Conservation (phyloP, 2,113 vertebrate genomes). For the Chaetops frenatus region DNA sequence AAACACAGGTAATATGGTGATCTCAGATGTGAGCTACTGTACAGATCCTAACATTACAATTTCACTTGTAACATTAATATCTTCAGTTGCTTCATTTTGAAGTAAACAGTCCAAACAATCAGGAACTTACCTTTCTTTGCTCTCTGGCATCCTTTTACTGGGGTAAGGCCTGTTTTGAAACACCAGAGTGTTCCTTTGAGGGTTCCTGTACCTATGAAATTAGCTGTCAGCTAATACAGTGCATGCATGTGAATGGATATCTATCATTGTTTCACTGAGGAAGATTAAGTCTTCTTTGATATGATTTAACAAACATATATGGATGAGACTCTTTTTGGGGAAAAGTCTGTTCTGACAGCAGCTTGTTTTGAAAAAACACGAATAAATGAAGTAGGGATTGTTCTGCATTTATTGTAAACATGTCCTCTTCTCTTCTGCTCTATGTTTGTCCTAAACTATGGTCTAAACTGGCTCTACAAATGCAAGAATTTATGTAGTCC, state of each 20-base stretch:
- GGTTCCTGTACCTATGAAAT: neutral
- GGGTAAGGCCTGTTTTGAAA: neutral
- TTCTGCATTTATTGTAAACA: neutral
- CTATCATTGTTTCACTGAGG: neutral
- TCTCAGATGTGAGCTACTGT: neutral
- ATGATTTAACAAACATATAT: neutral
- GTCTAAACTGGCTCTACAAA: neutral
- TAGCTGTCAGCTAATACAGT: neutral
- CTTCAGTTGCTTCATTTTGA: neutral
- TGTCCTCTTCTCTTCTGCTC: neutral
- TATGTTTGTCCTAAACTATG: neutral
- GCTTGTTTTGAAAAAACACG: neutral
- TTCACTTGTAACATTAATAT: neutral
- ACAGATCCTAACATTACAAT: neutral
- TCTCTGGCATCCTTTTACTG: neutral
- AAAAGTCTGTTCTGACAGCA: neutral
- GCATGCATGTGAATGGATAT: neutral
- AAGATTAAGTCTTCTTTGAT: neutral
- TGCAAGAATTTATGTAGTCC: neutral
- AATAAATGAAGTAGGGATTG: neutral
- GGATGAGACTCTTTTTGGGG: neutral
- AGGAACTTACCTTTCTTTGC: neutral
- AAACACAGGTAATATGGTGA: rapidly evolving
- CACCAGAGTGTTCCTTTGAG: neutral
- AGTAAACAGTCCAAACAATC: neutral